These are phyloP conservation scores for Scomber colias DNA, from an alignment of 2,113 vertebrate genomes.

Conservation along the genomic window DNA sequence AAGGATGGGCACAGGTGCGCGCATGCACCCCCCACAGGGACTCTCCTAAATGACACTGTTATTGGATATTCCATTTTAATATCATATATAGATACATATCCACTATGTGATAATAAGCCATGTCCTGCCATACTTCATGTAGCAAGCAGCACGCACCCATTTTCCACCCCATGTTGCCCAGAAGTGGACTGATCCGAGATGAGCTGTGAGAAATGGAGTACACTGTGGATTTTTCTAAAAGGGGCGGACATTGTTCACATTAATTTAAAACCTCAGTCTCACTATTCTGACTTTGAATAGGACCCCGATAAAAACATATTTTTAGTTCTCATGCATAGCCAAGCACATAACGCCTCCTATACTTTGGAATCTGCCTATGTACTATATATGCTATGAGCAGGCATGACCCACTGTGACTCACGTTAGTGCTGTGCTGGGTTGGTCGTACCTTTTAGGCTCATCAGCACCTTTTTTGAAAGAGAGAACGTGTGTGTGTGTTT, in stretches of 20 bases:
- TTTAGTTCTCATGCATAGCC: constrained; percentile 82
- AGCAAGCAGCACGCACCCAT: constrained; percentile 50
- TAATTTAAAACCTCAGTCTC: constrained; percentile 66
- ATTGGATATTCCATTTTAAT: constrained; percentile 72
- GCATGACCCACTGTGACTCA: constrained; percentile 41
- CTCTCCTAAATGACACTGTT: constrained; percentile 68
- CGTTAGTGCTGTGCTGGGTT: constrained; percentile 47
- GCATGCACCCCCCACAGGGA: constrained; percentile 47
- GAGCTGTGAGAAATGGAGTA: constrained; percentile 49
- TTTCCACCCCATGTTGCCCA: constrained; percentile 4
- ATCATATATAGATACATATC: constrained; percentile 78
- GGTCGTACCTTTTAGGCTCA: constrained; percentile 72
- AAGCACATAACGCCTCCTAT: constrained; percentile 75
- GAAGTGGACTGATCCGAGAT: constrained; percentile 42
- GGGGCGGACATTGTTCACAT: constrained; percentile 62
- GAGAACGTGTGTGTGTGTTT: constrained; percentile 12
- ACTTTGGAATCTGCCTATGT: constrained; percentile 55
- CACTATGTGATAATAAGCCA: constrained; percentile 75
- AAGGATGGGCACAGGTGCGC: constrained; percentile 61
- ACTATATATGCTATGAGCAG: constrained; percentile 60
- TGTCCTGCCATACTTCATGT: constrained; percentile 69
- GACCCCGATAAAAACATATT: constrained; percentile 66
- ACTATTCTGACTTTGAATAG: constrained; percentile 20
- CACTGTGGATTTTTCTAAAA: constrained; percentile 56
- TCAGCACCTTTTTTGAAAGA: constrained; percentile 70